Percentiles rank a stretch among this genome's conserved stretches.
phyloP scores from a whole-genome alignment of 2,888 invertebrate genomes.

The Apodemia hepburni region DNA sequence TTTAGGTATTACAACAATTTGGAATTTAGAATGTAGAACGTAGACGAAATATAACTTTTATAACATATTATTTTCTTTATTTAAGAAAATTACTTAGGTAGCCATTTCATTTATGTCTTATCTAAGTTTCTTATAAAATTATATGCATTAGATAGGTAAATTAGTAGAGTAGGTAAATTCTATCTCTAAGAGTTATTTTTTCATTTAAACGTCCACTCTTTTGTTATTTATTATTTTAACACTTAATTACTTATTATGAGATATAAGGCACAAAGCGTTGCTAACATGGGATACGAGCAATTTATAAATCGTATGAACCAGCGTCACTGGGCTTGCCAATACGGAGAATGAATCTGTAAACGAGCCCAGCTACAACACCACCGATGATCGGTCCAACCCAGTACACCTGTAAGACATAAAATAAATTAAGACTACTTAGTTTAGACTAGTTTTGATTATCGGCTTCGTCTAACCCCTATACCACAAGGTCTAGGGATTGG shows the following conservation, averaged over 20 bases:
- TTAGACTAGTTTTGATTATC: too few species aligned
- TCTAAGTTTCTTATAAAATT: neutral
- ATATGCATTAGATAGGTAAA: neutral
- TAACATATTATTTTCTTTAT: neutral
- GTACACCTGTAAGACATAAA: constrained; percentile 81
- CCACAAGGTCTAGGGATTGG: too few species aligned
- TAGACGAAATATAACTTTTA: neutral
- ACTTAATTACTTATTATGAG: constrained; percentile 7
- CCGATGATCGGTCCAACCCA: constrained; percentile 93
- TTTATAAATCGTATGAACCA: constrained; percentile 88
- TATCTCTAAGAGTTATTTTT: neutral
- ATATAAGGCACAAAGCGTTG: constrained; percentile 12
- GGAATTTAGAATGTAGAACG: neutral
- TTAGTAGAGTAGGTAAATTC: neutral
- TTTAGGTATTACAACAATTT: too few species aligned
- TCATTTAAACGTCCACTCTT: neutral
- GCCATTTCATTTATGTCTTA: neutral
- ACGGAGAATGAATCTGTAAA: constrained; percentile 86
- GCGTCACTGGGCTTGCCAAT: constrained; percentile 86
- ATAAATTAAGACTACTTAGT: too few species aligned
- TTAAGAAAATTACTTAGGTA: neutral
- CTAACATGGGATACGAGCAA: constrained; percentile 22
- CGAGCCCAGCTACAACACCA: constrained; percentile 85
- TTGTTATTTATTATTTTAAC: neutral
- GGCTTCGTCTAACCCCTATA: too few species aligned